phyloP scores from a whole-genome alignment of 1,140 invertebrate species.

The Lucilia sericata region DNA sequence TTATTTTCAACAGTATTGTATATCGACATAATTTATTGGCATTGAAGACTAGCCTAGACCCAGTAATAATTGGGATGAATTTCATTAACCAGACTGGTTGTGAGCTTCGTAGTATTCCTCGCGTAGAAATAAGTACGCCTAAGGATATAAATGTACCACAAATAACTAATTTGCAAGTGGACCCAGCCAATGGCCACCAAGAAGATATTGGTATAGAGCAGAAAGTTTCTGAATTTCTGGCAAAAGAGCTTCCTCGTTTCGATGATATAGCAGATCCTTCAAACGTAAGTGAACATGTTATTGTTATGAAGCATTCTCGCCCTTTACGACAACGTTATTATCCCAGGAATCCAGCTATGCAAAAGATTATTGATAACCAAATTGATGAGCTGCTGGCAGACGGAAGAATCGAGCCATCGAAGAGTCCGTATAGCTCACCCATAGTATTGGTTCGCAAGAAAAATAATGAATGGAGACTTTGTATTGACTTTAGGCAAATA shows the following conservation, averaged over 20 bases:
- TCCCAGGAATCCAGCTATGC: conserved; percentile 6
- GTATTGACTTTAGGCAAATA: no score
- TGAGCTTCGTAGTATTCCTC: not conserved
- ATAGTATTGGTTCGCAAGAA: no score
- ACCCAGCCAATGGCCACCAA: not conserved
- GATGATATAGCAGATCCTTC: not conserved
- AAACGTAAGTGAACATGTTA: not conserved
- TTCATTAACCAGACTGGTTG: not conserved
- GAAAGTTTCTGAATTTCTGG: not conserved
- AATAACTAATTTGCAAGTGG: not conserved
- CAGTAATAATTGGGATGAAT: not conserved
- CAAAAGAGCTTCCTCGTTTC: not conserved
- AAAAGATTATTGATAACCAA: conserved; percentile 36
- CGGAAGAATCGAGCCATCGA: conserved; percentile 26
- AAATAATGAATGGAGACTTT: no score
- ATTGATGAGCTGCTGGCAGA: conserved; percentile 32
- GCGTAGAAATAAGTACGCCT: not conserved
- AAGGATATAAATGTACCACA: not conserved
- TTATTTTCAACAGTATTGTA: not conserved
- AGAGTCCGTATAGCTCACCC: conserved; percentile 38
- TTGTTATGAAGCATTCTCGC: not conserved
- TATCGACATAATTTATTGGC: not conserved
- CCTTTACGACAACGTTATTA: conserved; percentile 2
- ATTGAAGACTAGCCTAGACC: not conserved
- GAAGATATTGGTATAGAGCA: not conserved